A percentile compares a stretch with the other conserved stretches of the same genome.
These are phyloP conservation scores for Drosophila setosimentum DNA, from an alignment of 2,888 invertebrate species.

Conservation along the genomic window DNA sequence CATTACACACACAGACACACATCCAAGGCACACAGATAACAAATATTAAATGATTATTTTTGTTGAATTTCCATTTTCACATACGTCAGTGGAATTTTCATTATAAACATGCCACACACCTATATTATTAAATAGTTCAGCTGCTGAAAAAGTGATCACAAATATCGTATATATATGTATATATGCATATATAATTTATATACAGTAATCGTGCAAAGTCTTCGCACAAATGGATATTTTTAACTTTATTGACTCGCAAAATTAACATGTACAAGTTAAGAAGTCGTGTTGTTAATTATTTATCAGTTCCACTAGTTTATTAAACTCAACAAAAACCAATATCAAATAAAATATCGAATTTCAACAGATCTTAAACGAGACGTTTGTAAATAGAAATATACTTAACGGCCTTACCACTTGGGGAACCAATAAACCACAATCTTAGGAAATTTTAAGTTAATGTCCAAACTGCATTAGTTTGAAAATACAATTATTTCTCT, in stretches of 20 bases:
- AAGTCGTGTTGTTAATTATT: slow-evolving; percentile 41
- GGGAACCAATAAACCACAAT: not conserved
- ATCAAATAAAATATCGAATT: not conserved
- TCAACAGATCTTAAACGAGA: not conserved
- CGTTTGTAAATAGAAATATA: slow-evolving; percentile 8
- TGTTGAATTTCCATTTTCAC: slow-evolving; percentile 69
- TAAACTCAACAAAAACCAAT: slow-evolving; percentile 1
- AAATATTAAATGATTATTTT: slow-evolving; percentile 46
- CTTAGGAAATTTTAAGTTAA: not conserved
- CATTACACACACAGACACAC: slow-evolving; percentile 6
- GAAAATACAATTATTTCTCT: not conserved
- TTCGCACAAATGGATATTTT: slow-evolving; percentile 46
- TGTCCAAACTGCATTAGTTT: not conserved
- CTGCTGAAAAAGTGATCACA: slow-evolving; percentile 52
- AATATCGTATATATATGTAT: slow-evolving; percentile 4
- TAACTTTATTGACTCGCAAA: slow-evolving; percentile 51
- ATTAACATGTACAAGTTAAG: slow-evolving; percentile 52
- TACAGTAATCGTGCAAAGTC: slow-evolving; percentile 47
- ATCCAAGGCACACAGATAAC: not conserved
- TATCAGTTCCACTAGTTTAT: slow-evolving; percentile 22
- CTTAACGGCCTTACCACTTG: not conserved
- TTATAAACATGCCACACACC: slow-evolving; percentile 30
- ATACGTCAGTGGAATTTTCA: slow-evolving; percentile 58
- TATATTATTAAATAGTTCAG: slow-evolving; percentile 48
- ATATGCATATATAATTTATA: not conserved